A percentile compares a stretch with the other conserved stretches of the same genome.
Conservation (phyloP, 2,113 vertebrate species). For the Tauraco erythrolophus region DNA sequence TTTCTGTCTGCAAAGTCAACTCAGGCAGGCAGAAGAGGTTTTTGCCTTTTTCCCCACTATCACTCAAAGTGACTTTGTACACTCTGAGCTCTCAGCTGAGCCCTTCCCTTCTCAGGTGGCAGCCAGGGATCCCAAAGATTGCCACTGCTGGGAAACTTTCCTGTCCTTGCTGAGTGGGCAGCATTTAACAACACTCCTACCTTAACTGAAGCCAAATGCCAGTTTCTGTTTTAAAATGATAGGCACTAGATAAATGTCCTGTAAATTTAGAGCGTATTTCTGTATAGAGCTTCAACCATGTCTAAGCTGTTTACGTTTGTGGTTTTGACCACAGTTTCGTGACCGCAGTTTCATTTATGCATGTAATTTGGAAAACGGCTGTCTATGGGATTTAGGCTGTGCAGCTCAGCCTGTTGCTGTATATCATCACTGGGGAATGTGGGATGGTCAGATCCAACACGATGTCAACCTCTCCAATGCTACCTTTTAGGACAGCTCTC, state of each 20-base stretch:
- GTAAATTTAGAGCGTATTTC: neutral
- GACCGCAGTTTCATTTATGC: neutral
- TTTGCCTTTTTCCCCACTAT: neutral
- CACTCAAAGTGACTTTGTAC: neutral
- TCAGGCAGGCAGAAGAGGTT: neutral
- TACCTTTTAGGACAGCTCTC: neutral
- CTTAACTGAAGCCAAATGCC: neutral
- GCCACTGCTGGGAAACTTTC: neutral
- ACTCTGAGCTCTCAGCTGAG: neutral
- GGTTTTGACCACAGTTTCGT: neutral
- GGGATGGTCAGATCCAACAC: rapidly evolving
- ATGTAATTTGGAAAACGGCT: neutral
- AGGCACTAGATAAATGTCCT: neutral
- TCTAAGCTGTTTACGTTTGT: neutral
- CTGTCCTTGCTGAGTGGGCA: neutral
- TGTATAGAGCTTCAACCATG: neutral
- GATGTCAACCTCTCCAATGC: neutral
- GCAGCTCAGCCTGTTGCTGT: neutral
- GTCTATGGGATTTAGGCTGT: neutral
- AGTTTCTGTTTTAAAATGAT: neutral
- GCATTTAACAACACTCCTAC: neutral
- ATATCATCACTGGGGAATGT: neutral
- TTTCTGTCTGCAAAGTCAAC: neutral
- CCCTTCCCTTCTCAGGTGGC: neutral
- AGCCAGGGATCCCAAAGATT: neutral